Conservation (phyloP, 2,113 vertebrate genomes). For the Enhydra lutris region DNA sequence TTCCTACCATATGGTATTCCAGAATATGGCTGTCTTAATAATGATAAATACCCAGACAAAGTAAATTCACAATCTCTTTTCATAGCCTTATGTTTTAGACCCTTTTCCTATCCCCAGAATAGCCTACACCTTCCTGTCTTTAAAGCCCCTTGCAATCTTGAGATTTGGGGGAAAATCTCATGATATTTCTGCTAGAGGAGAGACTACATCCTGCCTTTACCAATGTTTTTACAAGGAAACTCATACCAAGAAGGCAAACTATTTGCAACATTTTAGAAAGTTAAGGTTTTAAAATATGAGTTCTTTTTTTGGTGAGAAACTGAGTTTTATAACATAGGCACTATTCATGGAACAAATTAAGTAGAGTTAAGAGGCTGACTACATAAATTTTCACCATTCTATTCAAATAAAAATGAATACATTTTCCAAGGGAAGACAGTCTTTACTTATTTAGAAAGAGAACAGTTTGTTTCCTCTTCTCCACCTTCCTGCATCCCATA, state of each 20-base stretch:
- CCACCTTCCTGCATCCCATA: neutral
- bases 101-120: neutral
- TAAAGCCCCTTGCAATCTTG: slow-evolving; percentile 41
- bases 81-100: slow-evolving; percentile 69
- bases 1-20: slow-evolving; percentile 29
- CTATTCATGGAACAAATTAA: slow-evolving; percentile 6
- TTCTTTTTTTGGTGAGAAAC: neutral
- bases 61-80: slow-evolving; percentile 60
- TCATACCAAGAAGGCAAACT: slow-evolving; percentile 5
- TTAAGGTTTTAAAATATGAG: neutral
- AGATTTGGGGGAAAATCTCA: slow-evolving; percentile 35
- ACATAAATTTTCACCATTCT: neutral
- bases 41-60: slow-evolving; percentile 66
- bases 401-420: slow-evolving; percentile 29
- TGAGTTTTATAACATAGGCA: neutral
- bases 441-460: slow-evolving; percentile 5
- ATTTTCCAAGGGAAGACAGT: neutral
- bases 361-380: neutral
- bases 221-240: slow-evolving; percentile 34
- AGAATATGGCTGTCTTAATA: slow-evolving; percentile 63
- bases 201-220: slow-evolving; percentile 29
- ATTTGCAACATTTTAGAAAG: neutral
- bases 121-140: slow-evolving; percentile 30
- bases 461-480: neutral
- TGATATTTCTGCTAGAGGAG: neutral